A percentile compares a stretch with the other conserved stretches of the same genome.
phyloP scores from a whole-genome alignment of 2,797 vertebrate species.

The Micropoecilia bifurca region DNA sequence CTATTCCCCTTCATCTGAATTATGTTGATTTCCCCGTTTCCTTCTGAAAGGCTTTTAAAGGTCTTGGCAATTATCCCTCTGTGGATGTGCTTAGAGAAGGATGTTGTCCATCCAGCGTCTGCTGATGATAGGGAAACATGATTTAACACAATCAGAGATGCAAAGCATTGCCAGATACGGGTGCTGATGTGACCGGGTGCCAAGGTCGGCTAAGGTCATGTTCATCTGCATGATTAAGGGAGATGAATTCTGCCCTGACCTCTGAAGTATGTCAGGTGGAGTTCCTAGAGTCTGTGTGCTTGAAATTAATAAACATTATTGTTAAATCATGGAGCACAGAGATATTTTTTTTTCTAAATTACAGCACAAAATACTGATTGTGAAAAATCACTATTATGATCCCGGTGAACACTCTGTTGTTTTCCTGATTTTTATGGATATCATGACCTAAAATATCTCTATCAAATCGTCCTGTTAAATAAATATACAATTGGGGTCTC shows the following conservation, averaged over 20 bases:
- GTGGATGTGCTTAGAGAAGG: constrained; percentile 72
- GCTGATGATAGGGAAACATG: constrained; percentile 81
- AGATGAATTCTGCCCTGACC: constrained; percentile 79
- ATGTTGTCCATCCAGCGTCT: constrained; percentile 72
- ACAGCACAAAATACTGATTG: background rate
- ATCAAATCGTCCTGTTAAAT: constrained; percentile 21
- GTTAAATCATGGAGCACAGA: constrained; percentile 2
- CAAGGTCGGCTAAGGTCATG: constrained; percentile 80
- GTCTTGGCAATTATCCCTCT: constrained; percentile 80
- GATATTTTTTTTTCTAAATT: background rate
- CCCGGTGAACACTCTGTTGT: background rate
- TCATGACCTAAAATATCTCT: constrained; percentile 21
- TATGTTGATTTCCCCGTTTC: constrained; percentile 77
- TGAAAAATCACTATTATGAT: background rate
- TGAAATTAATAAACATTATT: constrained; percentile 25
- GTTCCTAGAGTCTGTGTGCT: constrained; percentile 35
- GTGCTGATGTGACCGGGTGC: constrained; percentile 71
- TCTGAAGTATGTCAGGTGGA: constrained; percentile 65
- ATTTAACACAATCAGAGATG: constrained; percentile 83
- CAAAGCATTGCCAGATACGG: constrained; percentile 73
- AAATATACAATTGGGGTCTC: constrained; percentile 34
- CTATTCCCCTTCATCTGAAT: constrained; percentile 76
- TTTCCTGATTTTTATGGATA: constrained; percentile 14
- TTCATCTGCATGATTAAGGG: constrained; percentile 79
- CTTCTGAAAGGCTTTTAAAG: constrained; percentile 83